Evolutionary conservation across 2,797 vertebrate genomes (phyloP).

Genomic region (Thamnophis elegans): DNA sequence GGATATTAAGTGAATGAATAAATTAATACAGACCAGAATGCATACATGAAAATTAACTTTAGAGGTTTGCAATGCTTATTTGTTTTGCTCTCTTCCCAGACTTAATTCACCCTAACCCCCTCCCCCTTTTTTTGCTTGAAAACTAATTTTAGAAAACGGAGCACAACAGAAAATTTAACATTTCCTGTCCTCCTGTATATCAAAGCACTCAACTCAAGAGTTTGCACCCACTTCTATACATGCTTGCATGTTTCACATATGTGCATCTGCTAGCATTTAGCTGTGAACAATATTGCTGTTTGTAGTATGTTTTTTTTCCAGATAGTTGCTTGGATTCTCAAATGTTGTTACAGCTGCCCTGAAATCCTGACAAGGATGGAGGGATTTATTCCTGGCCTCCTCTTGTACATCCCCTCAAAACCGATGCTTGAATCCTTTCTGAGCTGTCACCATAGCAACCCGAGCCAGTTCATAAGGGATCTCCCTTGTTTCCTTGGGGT

Average conservation of each 20-base stretch:
- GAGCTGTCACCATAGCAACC: constrained; percentile 85
- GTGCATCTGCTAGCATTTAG: constrained; percentile 73
- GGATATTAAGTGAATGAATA: neutral
- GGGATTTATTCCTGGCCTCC: constrained; percentile 70
- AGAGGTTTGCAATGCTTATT: constrained; percentile 26
- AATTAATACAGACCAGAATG: neutral
- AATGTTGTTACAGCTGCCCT: constrained; percentile 86
- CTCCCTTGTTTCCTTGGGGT: constrained; percentile 78
- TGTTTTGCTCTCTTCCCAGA: constrained; percentile 41
- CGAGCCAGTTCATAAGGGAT: constrained; percentile 78
- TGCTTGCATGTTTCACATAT: neutral
- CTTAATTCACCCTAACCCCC: constrained; percentile 41
- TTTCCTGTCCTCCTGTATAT: constrained; percentile 80
- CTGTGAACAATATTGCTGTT: constrained; percentile 80
- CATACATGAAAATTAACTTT: constrained; percentile 55
- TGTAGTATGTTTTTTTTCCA: constrained; percentile 58
- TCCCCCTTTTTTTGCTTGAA: constrained; percentile 43
- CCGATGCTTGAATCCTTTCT: constrained; percentile 83
- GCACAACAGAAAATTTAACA: constrained; percentile 77
- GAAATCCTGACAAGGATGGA: constrained; percentile 83
- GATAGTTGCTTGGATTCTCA: constrained; percentile 72
- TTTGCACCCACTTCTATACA: neutral
- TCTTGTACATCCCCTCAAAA: constrained; percentile 75
- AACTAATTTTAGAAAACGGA: constrained; percentile 56
- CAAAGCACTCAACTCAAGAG: constrained; percentile 73